Base-by-base conservation (phyloP, 2,113 vertebrate genomes). In the Coryphaenoides rupestris region DNA sequence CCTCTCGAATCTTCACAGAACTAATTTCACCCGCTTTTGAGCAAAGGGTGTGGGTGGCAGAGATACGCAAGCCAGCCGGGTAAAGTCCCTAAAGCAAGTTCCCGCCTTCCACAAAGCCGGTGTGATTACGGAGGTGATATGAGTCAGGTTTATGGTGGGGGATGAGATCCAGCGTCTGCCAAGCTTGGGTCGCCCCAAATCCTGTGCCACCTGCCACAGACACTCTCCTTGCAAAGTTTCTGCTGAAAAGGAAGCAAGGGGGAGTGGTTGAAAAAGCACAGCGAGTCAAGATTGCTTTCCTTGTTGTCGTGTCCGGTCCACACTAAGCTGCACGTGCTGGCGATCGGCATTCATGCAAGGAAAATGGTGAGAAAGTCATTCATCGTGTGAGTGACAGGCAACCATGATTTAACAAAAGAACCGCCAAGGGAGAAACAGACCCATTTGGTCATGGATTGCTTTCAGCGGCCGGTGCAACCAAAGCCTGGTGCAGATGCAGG, bases 281-380 rank as follows among this genome's bases (percentile, higher is more conserved):
- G 19, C 1, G 47, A 49, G 50, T 59, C 72, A 54, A 55, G 66
- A 65, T 73, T 67, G 55, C 68, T 74, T 68, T 63, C 58, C 50
- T 2, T 2, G 33, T 40, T 40, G 33, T 40, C 33, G 13, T 40
- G 33, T 40, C 33, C 33, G 9, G 33, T 40, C 33, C 33, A 2
- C 33, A 40, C 16, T 12, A 12, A 19, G 66, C 57, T 66, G 70
- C 62, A 46, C 65, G 49, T 54, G 47, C 63, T 63, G 68, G 65
- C 60, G 70, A 75, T 85, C 66, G 74, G 69, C 28, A 79, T 80
- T 80, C 78, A 70, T 61, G 68, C 80, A 71, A 77, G 79, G 74
- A 77, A 79, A 73, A 80, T 56, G 72, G 60, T 72, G 75, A n/a
- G n/a, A n/a, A 69, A 56, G 73, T 68, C 7, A 1, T 62, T 65